Percentiles rank a stretch among this genome's conserved stretches.
These are phyloP conservation scores for Pongo pygmaeus DNA, from an alignment of 2,113 vertebrate species.

Conservation along the genomic window DNA sequence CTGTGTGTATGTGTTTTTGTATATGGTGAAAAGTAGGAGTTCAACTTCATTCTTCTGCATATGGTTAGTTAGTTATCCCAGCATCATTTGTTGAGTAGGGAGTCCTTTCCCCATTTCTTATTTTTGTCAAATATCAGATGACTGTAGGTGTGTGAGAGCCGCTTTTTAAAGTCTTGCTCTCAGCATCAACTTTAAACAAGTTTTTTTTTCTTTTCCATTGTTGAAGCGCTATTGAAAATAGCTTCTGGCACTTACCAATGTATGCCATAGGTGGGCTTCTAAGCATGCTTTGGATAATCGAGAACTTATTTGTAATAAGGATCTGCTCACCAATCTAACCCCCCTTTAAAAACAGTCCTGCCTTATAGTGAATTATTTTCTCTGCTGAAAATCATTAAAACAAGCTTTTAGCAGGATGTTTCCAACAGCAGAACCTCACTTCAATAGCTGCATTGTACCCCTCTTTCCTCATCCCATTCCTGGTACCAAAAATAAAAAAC, in stretches of 20 bases:
- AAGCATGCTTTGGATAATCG: background rate
- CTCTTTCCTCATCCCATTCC: background rate
- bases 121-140: no score
- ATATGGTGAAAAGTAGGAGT: no score
- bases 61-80: no score
- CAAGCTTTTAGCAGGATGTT: background rate
- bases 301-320: background rate
- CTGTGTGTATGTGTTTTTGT: background rate
- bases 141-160: no score
- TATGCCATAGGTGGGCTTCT: background rate
- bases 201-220: background rate
- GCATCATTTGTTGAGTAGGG: no score
- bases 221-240: background rate
- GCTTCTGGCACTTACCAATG: background rate
- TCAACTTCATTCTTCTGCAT: no score
- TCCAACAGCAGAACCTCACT: background rate
- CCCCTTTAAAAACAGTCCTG: background rate
- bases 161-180: constrained; percentile 20
- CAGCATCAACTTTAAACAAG: background rate
- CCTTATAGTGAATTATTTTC: background rate
- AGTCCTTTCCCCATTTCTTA: no score
- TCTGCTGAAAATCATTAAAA: background rate
- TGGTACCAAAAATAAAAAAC: background rate
- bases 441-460: background rate
- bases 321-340: background rate